A percentile compares a stretch with the other conserved stretches of the same genome.
Evolutionary conservation across 2,113 vertebrate genomes (phyloP).

Genomic region (Thalassarche chlororhynchos): DNA sequence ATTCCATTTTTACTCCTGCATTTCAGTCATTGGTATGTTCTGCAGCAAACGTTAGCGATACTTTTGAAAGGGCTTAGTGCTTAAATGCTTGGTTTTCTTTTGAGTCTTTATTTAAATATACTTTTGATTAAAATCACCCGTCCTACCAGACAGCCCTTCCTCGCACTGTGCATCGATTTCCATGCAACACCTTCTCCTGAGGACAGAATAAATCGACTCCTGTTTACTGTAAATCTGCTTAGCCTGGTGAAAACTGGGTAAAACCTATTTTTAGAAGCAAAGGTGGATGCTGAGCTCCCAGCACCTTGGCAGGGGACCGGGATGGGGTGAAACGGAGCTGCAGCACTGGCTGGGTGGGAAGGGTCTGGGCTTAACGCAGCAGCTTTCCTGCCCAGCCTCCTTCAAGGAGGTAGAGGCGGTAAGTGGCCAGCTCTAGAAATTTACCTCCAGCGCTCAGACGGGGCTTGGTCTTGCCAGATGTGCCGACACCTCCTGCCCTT

Average conservation of each 20-base stretch:
- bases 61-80: neutral
- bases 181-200: neutral
- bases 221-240: neutral
- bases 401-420: neutral
- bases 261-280: neutral
- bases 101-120: neutral
- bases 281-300: neutral
- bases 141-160: neutral
- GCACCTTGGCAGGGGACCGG: neutral
- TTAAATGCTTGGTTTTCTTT: neutral
- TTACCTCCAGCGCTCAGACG: neutral
- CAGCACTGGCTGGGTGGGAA: neutral
- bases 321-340: rapidly evolving
- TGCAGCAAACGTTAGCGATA: neutral
- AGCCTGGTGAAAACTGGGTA: neutral
- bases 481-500: neutral
- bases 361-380: neutral
- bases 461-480: neutral
- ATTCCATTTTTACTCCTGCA: neutral
- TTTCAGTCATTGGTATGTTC: neutral
- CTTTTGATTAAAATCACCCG: neutral
- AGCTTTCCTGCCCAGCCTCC: neutral
- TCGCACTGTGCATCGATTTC: neutral
- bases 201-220: neutral
- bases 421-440: neutral